Conservation (phyloP, 2,888 invertebrate species). For the Rugalucina vietnamica region DNA sequence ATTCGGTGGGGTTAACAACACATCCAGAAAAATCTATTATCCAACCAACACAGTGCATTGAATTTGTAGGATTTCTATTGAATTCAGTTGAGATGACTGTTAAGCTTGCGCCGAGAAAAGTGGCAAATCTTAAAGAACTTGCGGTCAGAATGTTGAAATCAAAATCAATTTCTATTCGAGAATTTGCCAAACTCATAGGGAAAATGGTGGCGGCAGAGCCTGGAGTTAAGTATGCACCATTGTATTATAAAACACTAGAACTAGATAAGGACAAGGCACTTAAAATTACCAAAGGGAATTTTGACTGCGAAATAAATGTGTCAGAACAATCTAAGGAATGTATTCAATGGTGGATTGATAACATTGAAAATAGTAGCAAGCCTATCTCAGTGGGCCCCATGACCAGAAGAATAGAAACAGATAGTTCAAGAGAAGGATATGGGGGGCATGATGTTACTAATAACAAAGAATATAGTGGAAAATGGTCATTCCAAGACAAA, state of each 20-base stretch:
- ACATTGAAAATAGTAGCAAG: neutral
- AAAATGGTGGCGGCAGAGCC: slow-evolving; percentile 47
- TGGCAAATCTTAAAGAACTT: neutral
- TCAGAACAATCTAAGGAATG: neutral
- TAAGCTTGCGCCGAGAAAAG: neutral
- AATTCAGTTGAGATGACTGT: neutral
- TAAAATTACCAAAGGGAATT: neutral
- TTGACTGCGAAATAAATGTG: neutral
- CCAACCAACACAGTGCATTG: neutral
- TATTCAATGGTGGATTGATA: neutral
- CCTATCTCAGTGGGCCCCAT: neutral
- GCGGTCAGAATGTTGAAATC: neutral
- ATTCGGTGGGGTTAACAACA: neutral
- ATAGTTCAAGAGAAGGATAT: neutral
- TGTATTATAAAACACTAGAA: slow-evolving; percentile 40
- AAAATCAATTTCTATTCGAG: neutral
- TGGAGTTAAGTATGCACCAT: slow-evolving; percentile 43
- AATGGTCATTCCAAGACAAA: neutral
- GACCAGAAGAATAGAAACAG: neutral
- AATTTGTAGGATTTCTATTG: neutral
- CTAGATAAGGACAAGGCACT: neutral
- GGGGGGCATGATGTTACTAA: slow-evolving; percentile 13
- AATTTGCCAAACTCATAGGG: slow-evolving; percentile 39
- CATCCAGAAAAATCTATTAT: slow-evolving; percentile 9
- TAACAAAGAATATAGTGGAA: neutral